A percentile compares a stretch with the other conserved stretches of the same genome.
These are phyloP conservation scores for Neogobius melanostomus DNA, from an alignment of 2,113 vertebrate genomes.

Conservation along the genomic window DNA sequence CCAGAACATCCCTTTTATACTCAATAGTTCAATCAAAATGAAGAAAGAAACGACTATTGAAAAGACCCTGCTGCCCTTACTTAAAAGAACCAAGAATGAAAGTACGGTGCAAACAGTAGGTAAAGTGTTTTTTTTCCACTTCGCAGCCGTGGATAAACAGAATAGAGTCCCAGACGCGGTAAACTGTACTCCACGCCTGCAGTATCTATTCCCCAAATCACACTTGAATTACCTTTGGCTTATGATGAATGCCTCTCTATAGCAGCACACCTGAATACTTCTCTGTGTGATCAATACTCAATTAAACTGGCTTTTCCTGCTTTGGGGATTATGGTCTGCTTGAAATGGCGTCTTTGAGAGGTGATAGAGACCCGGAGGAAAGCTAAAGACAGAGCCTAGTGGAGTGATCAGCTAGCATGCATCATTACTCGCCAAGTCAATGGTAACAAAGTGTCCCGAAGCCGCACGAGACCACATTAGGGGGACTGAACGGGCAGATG, in stretches of 20 bases:
- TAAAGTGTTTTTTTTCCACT: background rate
- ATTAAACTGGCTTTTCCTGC: constrained; percentile 60
- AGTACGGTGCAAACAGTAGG: background rate
- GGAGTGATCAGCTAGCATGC: constrained; percentile 49
- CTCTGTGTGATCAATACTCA: constrained; percentile 65
- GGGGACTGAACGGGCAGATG: constrained; percentile 40
- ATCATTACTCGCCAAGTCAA: constrained; percentile 58
- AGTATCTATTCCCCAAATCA: background rate
- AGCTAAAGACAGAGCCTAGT: constrained; percentile 47
- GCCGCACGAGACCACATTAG: constrained; percentile 56
- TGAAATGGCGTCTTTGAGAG: constrained; percentile 33
- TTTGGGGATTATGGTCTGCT: constrained; percentile 59
- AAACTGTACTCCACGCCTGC: constrained; percentile 1
- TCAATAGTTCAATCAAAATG: background rate
- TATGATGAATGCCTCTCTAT: constrained; percentile 42
- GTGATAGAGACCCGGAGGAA: constrained; percentile 30
- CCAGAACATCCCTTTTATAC: too few relatives aligned
- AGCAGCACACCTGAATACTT: constrained; percentile 41
- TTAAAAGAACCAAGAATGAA: background rate
- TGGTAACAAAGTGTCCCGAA: constrained; percentile 63
- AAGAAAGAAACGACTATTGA: background rate
- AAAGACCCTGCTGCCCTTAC: background rate
- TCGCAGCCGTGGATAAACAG: background rate
- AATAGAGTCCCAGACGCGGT: background rate
- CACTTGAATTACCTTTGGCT: constrained; percentile 6